Evolutionary conservation across 2,888 invertebrate species (phyloP), one percentile per base, ranked within the genome.

Genomic region (Acanthacorydalis orientalis): DNA sequence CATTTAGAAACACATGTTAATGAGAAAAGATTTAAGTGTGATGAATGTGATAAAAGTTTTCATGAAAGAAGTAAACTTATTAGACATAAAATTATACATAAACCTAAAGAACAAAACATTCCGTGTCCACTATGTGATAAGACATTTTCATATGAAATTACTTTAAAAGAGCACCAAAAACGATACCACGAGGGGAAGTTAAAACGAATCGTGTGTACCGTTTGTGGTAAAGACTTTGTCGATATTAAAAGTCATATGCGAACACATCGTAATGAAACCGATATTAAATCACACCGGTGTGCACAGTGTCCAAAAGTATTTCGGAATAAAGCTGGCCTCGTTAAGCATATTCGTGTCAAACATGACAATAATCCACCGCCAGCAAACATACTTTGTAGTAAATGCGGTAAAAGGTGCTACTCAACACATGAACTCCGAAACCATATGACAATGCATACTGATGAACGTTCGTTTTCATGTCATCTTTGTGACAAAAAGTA

Each of bases 371-470:
- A 16, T 41, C 41, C 15, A n/a, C 41, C 37, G 9, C 37, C 37
- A 7, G 37, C 37, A 9, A 37, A 37, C 10, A 37, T 37, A 12
- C 14, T 32, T 14, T 44, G 44, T 34, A 31, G 32, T 8, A 12
- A 32, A 14, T 44, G 44, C 11, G 44, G 44, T 32, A 44, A 44
- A 44, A n/a, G 34, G 8, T 44, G 32, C 16, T 14, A 44, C 10
- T 33, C 44, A 9, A 9, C 12, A 14, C 12, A 31, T 14, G 32
- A 44, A 14, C n/a, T 44, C n/a, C 31, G 32, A 33, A 15, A 14
- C 10, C 44, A 44, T 44, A 32, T 33, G 34, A 14, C 14, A 9
- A 44, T 14, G 32, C 44, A 44, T n/a, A 33, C 44, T 12, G 33
- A 34, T 15, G 34, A 33, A 34, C 31, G 44, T 2, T 15, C 33